These are phyloP conservation scores for Drosophila greeni DNA, from an alignment of 2,888 invertebrate genomes.

Conservation along the genomic window DNA sequence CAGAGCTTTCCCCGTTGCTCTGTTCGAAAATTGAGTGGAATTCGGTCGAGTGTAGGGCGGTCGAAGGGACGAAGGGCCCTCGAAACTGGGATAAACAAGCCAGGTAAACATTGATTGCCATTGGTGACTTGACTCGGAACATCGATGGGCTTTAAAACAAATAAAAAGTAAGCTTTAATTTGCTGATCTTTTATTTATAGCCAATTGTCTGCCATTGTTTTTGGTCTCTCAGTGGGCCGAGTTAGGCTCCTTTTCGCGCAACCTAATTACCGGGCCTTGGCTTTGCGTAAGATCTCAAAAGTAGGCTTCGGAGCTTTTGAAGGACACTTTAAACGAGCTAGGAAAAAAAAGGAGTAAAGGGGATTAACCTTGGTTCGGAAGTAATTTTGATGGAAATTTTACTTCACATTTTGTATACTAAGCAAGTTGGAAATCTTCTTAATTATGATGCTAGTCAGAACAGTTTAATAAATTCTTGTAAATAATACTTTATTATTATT, in stretches of 20 bases:
- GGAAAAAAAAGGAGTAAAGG: background rate
- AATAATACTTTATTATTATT: no score
- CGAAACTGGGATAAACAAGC: constrained; percentile 30
- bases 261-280: constrained; percentile 12
- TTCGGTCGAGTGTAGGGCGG: constrained; percentile 23
- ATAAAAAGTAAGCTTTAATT: constrained; percentile 3
- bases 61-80: constrained; percentile 25
- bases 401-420: no score
- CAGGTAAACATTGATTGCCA: constrained; percentile 31
- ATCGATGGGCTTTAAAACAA: constrained; percentile 12
- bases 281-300: constrained; percentile 7
- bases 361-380: constrained; percentile 3
- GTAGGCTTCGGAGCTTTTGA: constrained; percentile 20
- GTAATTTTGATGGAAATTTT: background rate
- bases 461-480: no score
- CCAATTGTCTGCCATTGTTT: background rate
- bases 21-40: constrained; percentile 32
- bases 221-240: background rate
- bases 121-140: background rate
- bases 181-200: constrained; percentile 8
- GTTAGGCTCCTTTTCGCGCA: background rate
- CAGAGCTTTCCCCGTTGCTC: constrained; percentile 44
- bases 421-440: no score
- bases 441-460: background rate
- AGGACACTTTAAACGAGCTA: constrained; percentile 15